Evolutionary conservation across 2,797 vertebrate genomes (phyloP).

Genomic region (Rhinoraja longicauda): DNA sequence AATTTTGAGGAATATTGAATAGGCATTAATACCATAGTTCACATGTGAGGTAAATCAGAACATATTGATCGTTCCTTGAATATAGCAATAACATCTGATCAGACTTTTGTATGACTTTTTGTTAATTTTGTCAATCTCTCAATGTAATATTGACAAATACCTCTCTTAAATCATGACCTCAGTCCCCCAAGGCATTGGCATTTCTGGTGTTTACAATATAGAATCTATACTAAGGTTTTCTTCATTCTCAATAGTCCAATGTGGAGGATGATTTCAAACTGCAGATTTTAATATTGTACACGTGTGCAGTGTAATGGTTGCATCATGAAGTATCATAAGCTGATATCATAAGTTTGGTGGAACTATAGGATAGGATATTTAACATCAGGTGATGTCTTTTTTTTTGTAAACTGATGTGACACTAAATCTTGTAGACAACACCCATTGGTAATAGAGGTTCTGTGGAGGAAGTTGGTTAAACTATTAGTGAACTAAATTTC

Average conservation of each 20-base stretch:
- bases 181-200: background rate
- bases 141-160: background rate
- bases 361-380: background rate
- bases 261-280: background rate
- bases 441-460: background rate
- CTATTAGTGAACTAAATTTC: background rate
- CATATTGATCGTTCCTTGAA: background rate
- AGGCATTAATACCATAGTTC: background rate
- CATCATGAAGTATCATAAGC: background rate
- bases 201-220: background rate
- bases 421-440: background rate
- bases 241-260: background rate
- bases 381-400: background rate
- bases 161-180: background rate
- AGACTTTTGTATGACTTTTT: background rate
- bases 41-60: background rate
- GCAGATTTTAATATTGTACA: background rate
- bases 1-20: background rate
- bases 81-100: background rate
- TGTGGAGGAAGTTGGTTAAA: background rate
- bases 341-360: background rate
- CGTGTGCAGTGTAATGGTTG: background rate
- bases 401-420: background rate
- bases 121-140: background rate
- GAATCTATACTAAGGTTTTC: background rate